These are phyloP conservation scores for Rhingia rostrata DNA, from an alignment of 2,888 invertebrate species.

Conservation along the genomic window DNA sequence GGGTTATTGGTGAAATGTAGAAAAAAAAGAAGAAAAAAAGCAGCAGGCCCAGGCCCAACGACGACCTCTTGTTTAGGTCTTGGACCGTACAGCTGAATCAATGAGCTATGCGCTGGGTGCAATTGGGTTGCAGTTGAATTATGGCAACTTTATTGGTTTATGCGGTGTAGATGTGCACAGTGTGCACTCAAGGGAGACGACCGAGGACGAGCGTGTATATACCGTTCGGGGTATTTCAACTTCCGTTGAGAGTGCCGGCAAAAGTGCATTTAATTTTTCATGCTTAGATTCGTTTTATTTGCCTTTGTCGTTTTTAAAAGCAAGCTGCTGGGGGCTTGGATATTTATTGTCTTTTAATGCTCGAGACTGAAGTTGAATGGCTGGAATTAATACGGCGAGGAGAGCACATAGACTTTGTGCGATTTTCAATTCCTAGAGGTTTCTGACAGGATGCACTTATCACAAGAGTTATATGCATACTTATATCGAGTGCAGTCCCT, in stretches of 20 bases:
- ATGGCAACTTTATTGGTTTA: constrained; percentile 73
- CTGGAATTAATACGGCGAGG: constrained; percentile 49
- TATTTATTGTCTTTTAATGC: constrained; percentile 73
- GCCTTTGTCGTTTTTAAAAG: constrained; percentile 44
- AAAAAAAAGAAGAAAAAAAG: constrained; percentile 1
- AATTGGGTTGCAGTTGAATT: constrained; percentile 69
- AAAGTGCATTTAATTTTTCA: constrained; percentile 71
- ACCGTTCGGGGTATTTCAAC: neutral
- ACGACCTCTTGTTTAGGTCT: constrained; percentile 66
- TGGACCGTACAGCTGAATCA: constrained; percentile 56
- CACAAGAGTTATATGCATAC: constrained; percentile 3
- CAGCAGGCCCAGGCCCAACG: constrained; percentile 12
- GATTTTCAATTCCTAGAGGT: constrained; percentile 59
- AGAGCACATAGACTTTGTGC: constrained; percentile 21
- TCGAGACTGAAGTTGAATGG: constrained; percentile 50
- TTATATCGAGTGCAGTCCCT: neutral
- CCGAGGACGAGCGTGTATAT: constrained; percentile 6
- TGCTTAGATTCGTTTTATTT: constrained; percentile 52
- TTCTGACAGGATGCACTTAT: constrained; percentile 19
- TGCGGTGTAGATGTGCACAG: constrained; percentile 57
- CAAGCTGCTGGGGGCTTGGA: neutral
- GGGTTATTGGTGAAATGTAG: neutral
- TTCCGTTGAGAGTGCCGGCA: neutral
- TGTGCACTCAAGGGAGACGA: constrained; percentile 39
- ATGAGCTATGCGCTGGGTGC: constrained; percentile 69